Base-by-base conservation (phyloP, 1,140 invertebrate genomes). In the Ladona fulva region DNA sequence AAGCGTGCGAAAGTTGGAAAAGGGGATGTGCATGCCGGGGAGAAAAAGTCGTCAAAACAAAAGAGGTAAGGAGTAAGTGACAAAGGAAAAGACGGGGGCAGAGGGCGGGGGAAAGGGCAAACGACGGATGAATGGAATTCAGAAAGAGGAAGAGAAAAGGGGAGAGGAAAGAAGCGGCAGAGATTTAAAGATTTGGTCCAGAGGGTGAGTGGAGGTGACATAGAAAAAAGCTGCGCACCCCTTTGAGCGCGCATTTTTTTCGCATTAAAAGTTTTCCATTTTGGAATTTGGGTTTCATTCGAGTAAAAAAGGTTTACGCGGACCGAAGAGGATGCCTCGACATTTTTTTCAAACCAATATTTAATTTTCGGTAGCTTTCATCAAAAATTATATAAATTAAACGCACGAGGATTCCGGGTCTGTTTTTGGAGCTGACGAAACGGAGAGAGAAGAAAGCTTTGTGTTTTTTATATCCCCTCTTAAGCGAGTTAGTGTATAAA, bases 211-310 rank as follows among this genome's bases (percentile, higher is more conserved):
- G 52, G 52, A 66, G 52, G 52, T 66, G 52, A 66, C n/a, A 12
- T 12, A 22, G 29, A 37, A 66, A 66, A 66, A 66, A 66, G 12
- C 10, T 11, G 44, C 44, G 44, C 44, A 66, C 3, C 12, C 52
- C 52, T 66, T 66, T 66, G 52, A 66, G 52, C n/a, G 3, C 52
- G 14, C 52, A 66, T 66, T 66, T 66, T 66, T 66, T 66, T 66
- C 52, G 52, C 52, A 66, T 66, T 66, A 66, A 66, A 66, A 66
- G 52, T 66, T 66, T 66, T 66, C 52, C 52, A 66, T 66, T 66
- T 66, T 22, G 52, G 52, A 66, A 66, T 66, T 66, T 66, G 52
- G 52, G 52, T 66, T 66, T 66, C 52, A 66, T 66, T 66, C n/a
- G 52, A 66, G 52, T 22, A 66, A 66, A 66, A 66, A 66, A 66